Evolutionary conservation across 2,888 invertebrate genomes (phyloP).

Genomic region (Marronus borbonicus): DNA sequence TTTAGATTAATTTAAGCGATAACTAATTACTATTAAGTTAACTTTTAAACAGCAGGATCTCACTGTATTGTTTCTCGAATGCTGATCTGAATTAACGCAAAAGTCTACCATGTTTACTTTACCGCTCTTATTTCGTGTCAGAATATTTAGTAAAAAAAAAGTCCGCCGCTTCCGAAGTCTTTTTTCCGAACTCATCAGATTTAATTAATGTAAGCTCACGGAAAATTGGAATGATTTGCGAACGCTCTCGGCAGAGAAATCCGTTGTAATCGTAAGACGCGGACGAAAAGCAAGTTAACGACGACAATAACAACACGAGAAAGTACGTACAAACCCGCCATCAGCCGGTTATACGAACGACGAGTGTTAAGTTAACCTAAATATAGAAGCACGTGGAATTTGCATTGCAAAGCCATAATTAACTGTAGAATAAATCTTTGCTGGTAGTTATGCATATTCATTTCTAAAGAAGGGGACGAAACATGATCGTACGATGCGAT

Average conservation of each 20-base stretch:
- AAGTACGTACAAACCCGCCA: constrained; percentile 37
- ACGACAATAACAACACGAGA: constrained; percentile 45
- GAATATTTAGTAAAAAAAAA: no score
- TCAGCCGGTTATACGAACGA: constrained; percentile 12
- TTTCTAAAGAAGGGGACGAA: constrained; percentile 57
- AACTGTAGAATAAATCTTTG: constrained; percentile 67
- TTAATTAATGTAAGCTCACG: constrained; percentile 8
- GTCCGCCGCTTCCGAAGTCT: neutral
- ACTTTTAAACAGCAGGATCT: no score
- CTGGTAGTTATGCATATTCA: constrained; percentile 64
- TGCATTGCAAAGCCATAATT: constrained; percentile 69
- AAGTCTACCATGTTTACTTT: no score
- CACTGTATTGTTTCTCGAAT: no score
- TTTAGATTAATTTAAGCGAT: no score
- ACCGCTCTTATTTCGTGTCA: no score
- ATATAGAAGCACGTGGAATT: constrained; percentile 66
- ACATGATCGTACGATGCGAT: neutral
- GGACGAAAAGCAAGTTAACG: constrained; percentile 35
- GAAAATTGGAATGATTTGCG: neutral
- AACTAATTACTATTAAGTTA: no score
- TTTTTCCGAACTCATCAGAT: neutral
- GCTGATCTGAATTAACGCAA: no score
- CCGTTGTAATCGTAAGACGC: constrained; percentile 17
- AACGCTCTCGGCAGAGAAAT: neutral
- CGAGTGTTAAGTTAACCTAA: constrained; percentile 62